Base-by-base conservation (phyloP, 2,113 vertebrate genomes). In the Suricata suricatta region DNA sequence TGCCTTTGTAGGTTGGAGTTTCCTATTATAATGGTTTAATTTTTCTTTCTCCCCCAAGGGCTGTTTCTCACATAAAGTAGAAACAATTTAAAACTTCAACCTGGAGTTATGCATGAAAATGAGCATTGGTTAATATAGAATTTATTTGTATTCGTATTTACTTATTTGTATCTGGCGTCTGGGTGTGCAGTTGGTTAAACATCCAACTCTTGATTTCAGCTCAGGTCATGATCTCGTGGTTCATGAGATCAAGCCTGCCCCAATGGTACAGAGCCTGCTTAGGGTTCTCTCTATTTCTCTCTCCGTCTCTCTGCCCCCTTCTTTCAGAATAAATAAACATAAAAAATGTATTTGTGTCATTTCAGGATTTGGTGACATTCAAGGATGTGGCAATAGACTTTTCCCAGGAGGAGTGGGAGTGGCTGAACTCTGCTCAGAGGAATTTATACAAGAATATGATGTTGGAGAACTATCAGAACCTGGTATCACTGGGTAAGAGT, bases 301-400 rank as follows among this genome's bases (percentile, higher is more conserved):
- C 12, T 17, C 52, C 1, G 15, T 9, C 19, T 23, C 7, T 23
- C 21, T 60, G 21, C 57, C 21, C 16, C 57, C 57, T 7, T 19
- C 17, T 23, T 60, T 60, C 57, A 60, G 23, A 60, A 60, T 60
- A 60, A 60, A 60, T 23, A 60, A 60, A 60, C 57, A 60, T 60
- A 60, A 89, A 16, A 44, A 90, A 47, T 76, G 57, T 90, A n/a
- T 95, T 92, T 90, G 44, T 96, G 41, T 95, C 27, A 50, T 97
- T 91, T 94, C 93, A 98, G 97, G 85, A 95, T 44, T 66, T 83
- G 5, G 85, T 97, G 71, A 97, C 97, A 9, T 98, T 98, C 63
- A 93, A 91, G 31, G 97, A 98, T 29, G 95, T 98, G 41, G 93
- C 80, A 2, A 1, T 95, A 74, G 86, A 92, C 86, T 97, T 98